These are phyloP conservation scores for Leptopilina myrica DNA, from an alignment of 2,888 invertebrate species.

Conservation along the genomic window DNA sequence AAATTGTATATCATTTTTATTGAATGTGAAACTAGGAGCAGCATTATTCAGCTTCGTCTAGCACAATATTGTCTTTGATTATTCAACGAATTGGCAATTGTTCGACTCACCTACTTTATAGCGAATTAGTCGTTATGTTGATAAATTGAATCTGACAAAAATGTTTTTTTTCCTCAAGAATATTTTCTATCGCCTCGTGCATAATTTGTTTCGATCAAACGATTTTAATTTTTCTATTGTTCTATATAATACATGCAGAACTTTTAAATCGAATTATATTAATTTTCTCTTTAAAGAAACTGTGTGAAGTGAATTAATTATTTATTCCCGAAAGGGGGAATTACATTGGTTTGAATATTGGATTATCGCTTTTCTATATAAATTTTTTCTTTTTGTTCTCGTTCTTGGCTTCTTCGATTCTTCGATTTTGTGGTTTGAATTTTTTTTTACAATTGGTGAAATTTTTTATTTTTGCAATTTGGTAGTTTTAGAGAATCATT, in stretches of 20 bases:
- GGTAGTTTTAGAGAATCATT: too few relatives aligned
- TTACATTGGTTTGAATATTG: background rate
- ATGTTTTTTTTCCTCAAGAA: background rate
- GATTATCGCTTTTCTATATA: too few relatives aligned
- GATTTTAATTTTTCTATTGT: background rate
- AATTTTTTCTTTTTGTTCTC: too few relatives aligned
- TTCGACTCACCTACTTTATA: background rate
- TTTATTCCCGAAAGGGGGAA: background rate
- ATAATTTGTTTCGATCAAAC: background rate
- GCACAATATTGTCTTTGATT: constrained; percentile 5
- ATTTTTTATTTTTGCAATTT: too few relatives aligned
- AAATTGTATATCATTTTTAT: background rate
- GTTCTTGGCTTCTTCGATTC: too few relatives aligned
- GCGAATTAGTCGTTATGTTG: background rate
- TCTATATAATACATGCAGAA: too few relatives aligned
- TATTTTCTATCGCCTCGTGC: background rate
- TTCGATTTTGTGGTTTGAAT: too few relatives aligned
- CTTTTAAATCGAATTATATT: too few relatives aligned
- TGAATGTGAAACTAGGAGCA: background rate
- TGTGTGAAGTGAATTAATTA: background rate
- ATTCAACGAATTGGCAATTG: constrained; percentile 10
- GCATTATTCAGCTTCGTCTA: constrained; percentile 14
- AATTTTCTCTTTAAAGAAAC: too few relatives aligned
- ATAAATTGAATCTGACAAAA: background rate
- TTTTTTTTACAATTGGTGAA: too few relatives aligned